Conservation (phyloP, 1,140 invertebrate species). For the Mylabris phalerata region DNA sequence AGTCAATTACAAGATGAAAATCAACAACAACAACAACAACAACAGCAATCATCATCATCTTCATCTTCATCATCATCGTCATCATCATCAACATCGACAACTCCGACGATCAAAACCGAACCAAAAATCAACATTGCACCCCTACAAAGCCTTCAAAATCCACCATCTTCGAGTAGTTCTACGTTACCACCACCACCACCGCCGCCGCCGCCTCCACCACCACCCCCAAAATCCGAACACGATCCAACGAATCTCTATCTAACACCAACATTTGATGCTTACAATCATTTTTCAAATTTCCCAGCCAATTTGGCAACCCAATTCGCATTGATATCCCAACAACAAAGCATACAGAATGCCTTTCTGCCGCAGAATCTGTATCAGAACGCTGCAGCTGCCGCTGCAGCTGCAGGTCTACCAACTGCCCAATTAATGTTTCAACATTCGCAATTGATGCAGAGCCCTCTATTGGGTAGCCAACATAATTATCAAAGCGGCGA, state of each 20-base stretch:
- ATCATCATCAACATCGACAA: conserved; percentile 14
- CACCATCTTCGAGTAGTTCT: conserved; percentile 1
- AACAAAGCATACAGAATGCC: conserved; percentile 29
- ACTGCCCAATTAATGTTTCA: conserved; percentile 39
- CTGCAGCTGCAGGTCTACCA: conserved; percentile 21
- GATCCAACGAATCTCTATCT: conserved; percentile 25
- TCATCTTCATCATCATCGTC: conserved; percentile 44
- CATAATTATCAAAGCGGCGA: conserved; percentile 27
- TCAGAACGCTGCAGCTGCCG: conserved; percentile 24
- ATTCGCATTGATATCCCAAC: conserved; percentile 40
- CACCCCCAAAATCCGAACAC: conserved; percentile 21
- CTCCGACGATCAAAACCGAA: conserved; percentile 18
- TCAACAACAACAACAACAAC: conserved; percentile 36
- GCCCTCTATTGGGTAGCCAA: conserved; percentile 30
- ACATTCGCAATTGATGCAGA: conserved; percentile 39
- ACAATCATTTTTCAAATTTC: conserved; percentile 39
- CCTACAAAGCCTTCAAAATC: conserved; percentile 35
- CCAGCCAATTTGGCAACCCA: conserved; percentile 37
- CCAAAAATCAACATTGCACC: conserved; percentile 38
- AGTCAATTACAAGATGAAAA: conserved; percentile 47
- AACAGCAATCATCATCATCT: conserved; percentile 49
- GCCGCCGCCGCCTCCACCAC: no score
- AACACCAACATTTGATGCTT: conserved; percentile 39
- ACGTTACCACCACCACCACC: no score
- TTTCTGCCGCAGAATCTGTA: conserved; percentile 32